phyloP scores from a whole-genome alignment of 2,113 vertebrate genomes.

The Melanostigma gelatinosum region DNA sequence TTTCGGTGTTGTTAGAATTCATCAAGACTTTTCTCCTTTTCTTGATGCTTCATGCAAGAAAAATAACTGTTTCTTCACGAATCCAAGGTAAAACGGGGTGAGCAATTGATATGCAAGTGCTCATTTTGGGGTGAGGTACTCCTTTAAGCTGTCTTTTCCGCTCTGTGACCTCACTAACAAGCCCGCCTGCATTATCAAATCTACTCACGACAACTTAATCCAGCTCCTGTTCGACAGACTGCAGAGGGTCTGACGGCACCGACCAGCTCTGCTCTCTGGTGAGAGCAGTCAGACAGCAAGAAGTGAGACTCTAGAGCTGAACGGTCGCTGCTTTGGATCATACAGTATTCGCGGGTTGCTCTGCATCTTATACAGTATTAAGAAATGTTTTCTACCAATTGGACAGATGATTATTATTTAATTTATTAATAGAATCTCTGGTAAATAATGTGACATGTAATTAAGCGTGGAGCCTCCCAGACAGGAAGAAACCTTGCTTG shows the following conservation, averaged over 20 bases:
- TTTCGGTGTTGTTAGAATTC: no score
- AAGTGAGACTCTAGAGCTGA: neutral
- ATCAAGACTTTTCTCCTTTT: no score
- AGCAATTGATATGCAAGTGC: no score
- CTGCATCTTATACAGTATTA: neutral
- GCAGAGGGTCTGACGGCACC: conserved; percentile 34
- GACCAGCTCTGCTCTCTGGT: conserved; percentile 1
- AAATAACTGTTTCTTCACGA: no score
- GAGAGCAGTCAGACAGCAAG: conserved; percentile 4
- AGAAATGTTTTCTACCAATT: neutral
- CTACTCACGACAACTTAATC: conserved; percentile 44
- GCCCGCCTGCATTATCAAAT: neutral
- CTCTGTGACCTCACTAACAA: conserved; percentile 21
- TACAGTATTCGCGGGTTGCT: neutral
- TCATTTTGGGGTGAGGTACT: no score
- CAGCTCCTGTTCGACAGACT: conserved; percentile 30
- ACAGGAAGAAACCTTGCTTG: neutral
- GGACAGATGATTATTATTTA: neutral
- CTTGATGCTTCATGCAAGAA: no score
- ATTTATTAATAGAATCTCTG: neutral
- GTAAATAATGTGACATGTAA: neutral
- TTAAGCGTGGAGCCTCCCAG: neutral
- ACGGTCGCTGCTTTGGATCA: neutral
- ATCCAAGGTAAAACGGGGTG: no score
- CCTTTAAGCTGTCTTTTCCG: conserved; percentile 21